Base-by-base conservation (phyloP, 2,888 invertebrate species). In the Epicampocera succincta region DNA sequence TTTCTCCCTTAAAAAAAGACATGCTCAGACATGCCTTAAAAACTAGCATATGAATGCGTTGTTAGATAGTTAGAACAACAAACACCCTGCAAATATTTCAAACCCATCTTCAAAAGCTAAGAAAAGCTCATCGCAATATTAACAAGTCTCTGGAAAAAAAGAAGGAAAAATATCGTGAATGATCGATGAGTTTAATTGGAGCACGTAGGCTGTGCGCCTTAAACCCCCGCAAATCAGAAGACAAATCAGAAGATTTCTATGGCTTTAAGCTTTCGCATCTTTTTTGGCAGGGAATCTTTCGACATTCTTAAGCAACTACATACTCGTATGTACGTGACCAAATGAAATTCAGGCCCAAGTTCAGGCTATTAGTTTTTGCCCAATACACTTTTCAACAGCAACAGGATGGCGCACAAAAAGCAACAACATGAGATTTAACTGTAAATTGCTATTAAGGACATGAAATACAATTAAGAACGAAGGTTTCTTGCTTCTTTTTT, bases 311-410 rank as follows among this genome's bases (percentile, higher is more conserved):
- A 71, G 21, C 15, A 3, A 15, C 3, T n/a, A n/a, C n/a, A n/a
- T n/a, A n/a, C n/a, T n/a, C n/a, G n/a, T n/a, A n/a, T n/a, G n/a
- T 48, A 60, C 71, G 71, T 71, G 71, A 71, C 71, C 58, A 48
- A 69, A 58, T 5, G 25, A 60, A 56, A 56, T 68, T 44, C 13
- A 56, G n/a, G n/a, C 17, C 13, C 17, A 40, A 52, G 21, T n/a
- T 38, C 11, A 13, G 42, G n/a, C n/a, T n/a, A n/a, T 44, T 54
- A 12, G 9, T 56, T 44, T 54, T 56, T 60, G 29, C 21, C 21
- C 46, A 17, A 46, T 46, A 33, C 33, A 46, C 13, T 15, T 33
- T 33, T 33, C 33, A 5, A 33, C 33, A 9, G 15, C 21, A 15
- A 5, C 56, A 38, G 38, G 40, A 8, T 44, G 44, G n/a, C 12